Conservation (phyloP, 2,797 vertebrate genomes). For the Pseudocheirus occidentalis region DNA sequence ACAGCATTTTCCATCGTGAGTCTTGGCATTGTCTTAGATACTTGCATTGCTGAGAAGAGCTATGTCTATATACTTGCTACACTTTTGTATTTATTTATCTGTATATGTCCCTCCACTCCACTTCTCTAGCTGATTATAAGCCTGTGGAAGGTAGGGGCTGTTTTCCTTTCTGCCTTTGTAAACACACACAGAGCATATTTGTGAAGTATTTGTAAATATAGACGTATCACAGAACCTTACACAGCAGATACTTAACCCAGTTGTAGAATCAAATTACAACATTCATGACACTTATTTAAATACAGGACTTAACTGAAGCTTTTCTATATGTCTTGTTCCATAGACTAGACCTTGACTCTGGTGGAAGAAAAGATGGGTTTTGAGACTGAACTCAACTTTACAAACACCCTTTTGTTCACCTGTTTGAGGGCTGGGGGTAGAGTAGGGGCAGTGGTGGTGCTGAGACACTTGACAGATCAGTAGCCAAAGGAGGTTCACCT, state of each 20-base stretch:
- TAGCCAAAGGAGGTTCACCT: background rate
- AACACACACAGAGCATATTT: background rate
- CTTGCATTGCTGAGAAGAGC: no score
- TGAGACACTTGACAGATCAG: background rate
- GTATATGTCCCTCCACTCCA: background rate
- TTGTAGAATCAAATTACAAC: background rate
- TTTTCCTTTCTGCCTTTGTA: background rate
- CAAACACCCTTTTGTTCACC: background rate
- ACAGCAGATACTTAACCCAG: background rate
- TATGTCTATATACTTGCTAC: background rate
- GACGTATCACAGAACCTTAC: background rate
- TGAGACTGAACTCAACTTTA: constrained; percentile 26
- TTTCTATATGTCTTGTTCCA: background rate
- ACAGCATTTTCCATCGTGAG: no score
- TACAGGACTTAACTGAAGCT: background rate
- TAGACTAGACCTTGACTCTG: background rate
- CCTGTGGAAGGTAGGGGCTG: background rate
- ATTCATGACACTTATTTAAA: background rate
- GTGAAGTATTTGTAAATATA: background rate
- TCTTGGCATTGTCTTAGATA: no score
- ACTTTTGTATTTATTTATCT: background rate
- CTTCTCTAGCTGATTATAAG: background rate
- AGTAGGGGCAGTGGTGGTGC: background rate
- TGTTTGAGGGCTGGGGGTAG: background rate
- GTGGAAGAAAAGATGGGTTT: background rate